phyloP scores from a whole-genome alignment of 2,113 vertebrate species.

The Brachyistius frenatus region DNA sequence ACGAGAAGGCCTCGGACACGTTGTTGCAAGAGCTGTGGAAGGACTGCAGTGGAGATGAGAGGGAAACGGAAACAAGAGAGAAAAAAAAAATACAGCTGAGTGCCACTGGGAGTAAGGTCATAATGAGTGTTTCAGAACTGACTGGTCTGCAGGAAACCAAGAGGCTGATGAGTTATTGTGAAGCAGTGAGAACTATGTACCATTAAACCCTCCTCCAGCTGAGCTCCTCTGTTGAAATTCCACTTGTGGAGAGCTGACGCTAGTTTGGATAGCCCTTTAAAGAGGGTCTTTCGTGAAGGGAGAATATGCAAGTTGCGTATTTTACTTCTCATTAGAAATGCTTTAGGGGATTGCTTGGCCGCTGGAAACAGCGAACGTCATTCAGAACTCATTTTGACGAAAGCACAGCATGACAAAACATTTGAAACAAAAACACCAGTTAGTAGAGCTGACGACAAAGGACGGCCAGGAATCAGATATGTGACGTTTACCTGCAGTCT shows the following conservation, averaged over 20 bases:
- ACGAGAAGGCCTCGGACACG: slow-evolving; percentile 81
- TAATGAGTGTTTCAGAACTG: too few species aligned
- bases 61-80: background rate
- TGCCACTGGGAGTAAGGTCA: background rate
- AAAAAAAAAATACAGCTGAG: slow-evolving; percentile 1
- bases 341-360: slow-evolving; percentile 8
- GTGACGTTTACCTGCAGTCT: slow-evolving; percentile 69
- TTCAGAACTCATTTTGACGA: slow-evolving; percentile 7
- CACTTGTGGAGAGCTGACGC: slow-evolving; percentile 7
- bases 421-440: slow-evolving; percentile 40
- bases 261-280: slow-evolving; percentile 26
- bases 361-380: slow-evolving; percentile 38
- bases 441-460: slow-evolving; percentile 22
- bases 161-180: background rate
- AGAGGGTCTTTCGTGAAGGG: slow-evolving; percentile 6
- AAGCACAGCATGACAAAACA: slow-evolving; percentile 4
- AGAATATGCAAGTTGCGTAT: slow-evolving; percentile 28
- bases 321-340: slow-evolving; percentile 1
- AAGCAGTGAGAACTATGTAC: slow-evolving; percentile 7
- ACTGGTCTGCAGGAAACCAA: too few species aligned
- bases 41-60: slow-evolving; percentile 58
- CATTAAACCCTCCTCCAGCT: slow-evolving; percentile 16
- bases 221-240: slow-evolving; percentile 21
- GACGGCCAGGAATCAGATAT: slow-evolving; percentile 10
- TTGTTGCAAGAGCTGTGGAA: slow-evolving; percentile 80